These are phyloP conservation scores for Drosophila pseudoobscura DNA, from an alignment of 1,140 invertebrate genomes.

Conservation along the genomic window DNA sequence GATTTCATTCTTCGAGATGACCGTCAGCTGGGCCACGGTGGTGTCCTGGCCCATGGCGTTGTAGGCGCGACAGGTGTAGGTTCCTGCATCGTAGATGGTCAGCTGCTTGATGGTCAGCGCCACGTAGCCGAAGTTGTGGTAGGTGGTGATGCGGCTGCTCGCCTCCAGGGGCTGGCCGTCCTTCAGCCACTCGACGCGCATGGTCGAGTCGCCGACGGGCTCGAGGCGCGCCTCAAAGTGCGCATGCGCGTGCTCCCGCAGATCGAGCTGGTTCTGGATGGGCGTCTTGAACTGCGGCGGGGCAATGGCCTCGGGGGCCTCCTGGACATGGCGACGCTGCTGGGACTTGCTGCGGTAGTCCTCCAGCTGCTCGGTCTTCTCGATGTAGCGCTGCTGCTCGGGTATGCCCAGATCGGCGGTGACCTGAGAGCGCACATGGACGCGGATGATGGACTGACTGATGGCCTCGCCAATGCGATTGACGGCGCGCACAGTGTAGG, in stretches of 20 bases:
- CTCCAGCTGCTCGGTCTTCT: constrained; percentile 96
- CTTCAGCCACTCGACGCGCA: constrained; percentile 97
- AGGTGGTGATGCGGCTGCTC: constrained; percentile 96
- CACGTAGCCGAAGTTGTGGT: constrained; percentile 98
- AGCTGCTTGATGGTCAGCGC: constrained; percentile 97
- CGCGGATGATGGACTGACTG: constrained; percentile 90
- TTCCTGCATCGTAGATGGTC: constrained; percentile 94
- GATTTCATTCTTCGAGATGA: constrained; percentile 93
- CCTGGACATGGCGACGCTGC: constrained; percentile 90
- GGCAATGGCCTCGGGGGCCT: constrained; percentile 90
- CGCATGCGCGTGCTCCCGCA: constrained; percentile 96
- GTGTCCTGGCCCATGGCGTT: constrained; percentile 94
- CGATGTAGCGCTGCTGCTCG: constrained; percentile 96
- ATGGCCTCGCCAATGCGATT: constrained; percentile 94
- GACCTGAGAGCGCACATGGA: constrained; percentile 90
- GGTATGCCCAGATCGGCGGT: constrained; percentile 94
- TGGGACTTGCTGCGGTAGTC: constrained; percentile 92
- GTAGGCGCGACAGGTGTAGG: constrained; percentile 94
- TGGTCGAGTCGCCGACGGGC: constrained; percentile 95
- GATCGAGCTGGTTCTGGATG: constrained; percentile 93
- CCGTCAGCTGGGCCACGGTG: constrained; percentile 94
- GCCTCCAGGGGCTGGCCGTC: constrained; percentile 95
- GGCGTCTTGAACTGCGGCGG: constrained; percentile 96
- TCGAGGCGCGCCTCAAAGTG: constrained; percentile 98
- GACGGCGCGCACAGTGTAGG: constrained; percentile 94